These are phyloP conservation scores for Bombus breviceps DNA, from an alignment of 1,140 invertebrate genomes.

Conservation along the genomic window DNA sequence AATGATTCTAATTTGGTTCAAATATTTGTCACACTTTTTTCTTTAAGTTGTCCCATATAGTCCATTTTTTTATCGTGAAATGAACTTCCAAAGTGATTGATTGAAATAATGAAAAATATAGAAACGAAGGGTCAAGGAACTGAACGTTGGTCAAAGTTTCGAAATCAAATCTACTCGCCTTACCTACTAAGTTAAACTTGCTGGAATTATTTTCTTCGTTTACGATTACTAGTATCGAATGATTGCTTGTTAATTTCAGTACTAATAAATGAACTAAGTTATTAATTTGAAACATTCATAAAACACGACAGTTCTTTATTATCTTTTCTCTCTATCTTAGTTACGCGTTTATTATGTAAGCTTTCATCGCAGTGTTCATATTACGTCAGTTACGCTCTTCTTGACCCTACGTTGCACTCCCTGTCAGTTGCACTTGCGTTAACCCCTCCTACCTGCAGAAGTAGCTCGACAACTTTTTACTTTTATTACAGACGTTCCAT, in stretches of 20 bases:
- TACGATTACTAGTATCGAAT: too few relatives aligned
- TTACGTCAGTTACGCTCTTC: not conserved
- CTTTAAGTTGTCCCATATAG: too few relatives aligned
- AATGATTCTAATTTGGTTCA: not conserved
- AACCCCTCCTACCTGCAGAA: not conserved
- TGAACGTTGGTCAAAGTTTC: not conserved
- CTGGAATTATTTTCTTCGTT: too few relatives aligned
- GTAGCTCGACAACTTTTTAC: not conserved
- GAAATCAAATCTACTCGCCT: too few relatives aligned
- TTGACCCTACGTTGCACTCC: not conserved
- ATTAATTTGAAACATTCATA: too few relatives aligned
- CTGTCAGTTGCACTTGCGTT: slow-evolving; percentile 15
- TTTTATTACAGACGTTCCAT: not conserved
- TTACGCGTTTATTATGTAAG: not conserved
- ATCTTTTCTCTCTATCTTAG: not conserved
- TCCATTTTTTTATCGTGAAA: not conserved
- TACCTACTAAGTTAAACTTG: too few relatives aligned
- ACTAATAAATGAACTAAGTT: not conserved
- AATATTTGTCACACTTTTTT: too few relatives aligned
- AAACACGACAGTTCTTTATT: not conserved
- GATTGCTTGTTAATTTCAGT: too few relatives aligned
- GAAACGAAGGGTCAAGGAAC: not conserved
- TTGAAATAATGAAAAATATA: not conserved
- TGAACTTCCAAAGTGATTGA: not conserved
- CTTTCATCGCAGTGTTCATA: not conserved